Conservation (phyloP, 2,113 vertebrate species). For the Dermatemys mawii region DNA sequence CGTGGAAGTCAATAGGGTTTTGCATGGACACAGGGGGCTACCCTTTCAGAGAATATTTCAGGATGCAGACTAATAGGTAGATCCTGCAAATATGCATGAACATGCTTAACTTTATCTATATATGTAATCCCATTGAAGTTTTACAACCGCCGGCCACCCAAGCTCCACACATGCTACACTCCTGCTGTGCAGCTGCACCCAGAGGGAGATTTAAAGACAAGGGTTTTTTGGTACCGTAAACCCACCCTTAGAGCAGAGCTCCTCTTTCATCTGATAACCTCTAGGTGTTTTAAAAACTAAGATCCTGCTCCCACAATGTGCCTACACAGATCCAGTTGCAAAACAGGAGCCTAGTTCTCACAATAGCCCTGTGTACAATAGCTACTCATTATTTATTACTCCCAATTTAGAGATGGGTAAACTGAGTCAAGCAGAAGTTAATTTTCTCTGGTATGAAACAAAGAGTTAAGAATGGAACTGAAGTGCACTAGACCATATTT, state of each 20-base stretch:
- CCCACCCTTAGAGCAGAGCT: neutral
- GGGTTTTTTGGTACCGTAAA: neutral
- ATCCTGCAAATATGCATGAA: accelerated
- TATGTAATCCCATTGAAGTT: neutral
- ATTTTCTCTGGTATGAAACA: neutral
- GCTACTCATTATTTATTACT: neutral
- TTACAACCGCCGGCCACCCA: neutral
- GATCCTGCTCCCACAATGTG: neutral
- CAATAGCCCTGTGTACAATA: neutral
- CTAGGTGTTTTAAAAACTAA: neutral
- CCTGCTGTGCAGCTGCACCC: neutral
- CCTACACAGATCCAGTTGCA: neutral
- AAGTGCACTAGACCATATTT: accelerated
- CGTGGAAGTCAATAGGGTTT: neutral
- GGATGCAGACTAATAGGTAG: neutral
- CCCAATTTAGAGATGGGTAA: neutral
- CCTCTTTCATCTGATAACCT: neutral
- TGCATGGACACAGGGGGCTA: too few species aligned
- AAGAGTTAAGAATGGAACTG: neutral
- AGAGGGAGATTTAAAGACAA: neutral
- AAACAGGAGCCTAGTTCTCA: neutral
- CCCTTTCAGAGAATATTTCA: neutral
- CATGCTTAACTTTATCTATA: neutral
- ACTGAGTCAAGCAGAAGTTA: neutral
- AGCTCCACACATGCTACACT: neutral